A percentile compares a stretch with the other conserved stretches of the same genome.
These are phyloP conservation scores for Melanocharis versteri DNA, from an alignment of 2,113 vertebrate species.

Conservation along the genomic window DNA sequence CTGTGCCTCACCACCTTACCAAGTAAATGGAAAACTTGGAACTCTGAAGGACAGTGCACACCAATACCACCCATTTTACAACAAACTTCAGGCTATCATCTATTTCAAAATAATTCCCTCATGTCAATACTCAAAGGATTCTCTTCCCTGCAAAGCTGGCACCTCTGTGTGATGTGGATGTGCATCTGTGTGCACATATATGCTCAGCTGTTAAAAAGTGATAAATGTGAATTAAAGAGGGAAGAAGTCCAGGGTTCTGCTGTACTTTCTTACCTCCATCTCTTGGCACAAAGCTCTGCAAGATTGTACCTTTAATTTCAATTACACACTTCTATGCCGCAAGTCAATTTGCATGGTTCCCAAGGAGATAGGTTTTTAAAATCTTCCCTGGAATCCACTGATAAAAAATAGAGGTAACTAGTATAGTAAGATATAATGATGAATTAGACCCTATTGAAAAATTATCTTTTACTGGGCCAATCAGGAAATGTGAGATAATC, in stretches of 20 bases:
- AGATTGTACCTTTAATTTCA: background rate
- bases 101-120: background rate
- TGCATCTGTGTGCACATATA: rapidly evolving
- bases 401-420: background rate
- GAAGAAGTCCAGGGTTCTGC: background rate
- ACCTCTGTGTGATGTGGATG: background rate
- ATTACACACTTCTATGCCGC: background rate
- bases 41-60: background rate
- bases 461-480: constrained; percentile 12
- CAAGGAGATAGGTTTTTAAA: background rate
- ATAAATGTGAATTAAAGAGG: background rate
- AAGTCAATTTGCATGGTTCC: background rate
- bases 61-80: background rate
- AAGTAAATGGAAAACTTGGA: background rate
- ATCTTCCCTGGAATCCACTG: constrained; percentile 1
- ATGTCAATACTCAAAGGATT: background rate
- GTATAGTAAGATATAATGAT: constrained; percentile 18
- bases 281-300: background rate
- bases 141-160: background rate
- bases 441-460: constrained; percentile 32
- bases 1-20: background rate
- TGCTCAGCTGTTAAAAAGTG: background rate
- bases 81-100: background rate
- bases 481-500: constrained; percentile 45
- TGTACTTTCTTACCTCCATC: background rate